A percentile compares a stretch with the other conserved stretches of the same genome.
Conservation (phyloP, 2,113 vertebrate species). For the Solea solea region DNA sequence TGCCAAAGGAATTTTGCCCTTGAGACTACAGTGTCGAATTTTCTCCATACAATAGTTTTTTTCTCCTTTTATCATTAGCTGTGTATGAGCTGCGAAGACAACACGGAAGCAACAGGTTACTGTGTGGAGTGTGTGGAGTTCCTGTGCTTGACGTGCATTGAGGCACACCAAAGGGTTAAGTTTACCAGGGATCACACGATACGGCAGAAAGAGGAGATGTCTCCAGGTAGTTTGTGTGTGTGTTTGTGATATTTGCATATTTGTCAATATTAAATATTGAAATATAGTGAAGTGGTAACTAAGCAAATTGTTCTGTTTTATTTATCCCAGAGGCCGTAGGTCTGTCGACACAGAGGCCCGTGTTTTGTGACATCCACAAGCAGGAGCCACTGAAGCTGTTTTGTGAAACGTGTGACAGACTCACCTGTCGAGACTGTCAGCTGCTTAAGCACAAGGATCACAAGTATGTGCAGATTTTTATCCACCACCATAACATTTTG, state of each 20-base stretch:
- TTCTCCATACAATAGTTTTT: neutral
- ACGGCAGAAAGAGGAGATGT: conserved; percentile 95
- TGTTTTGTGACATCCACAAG: conserved; percentile 96
- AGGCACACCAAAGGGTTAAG: conserved; percentile 97
- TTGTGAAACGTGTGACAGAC: conserved; percentile 96
- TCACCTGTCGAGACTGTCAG: conserved; percentile 97
- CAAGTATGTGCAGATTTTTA: conserved; percentile 82
- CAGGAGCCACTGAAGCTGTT: conserved; percentile 97
- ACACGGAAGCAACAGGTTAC: conserved; percentile 95
- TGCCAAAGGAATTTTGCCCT: no score
- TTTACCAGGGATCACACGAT: conserved; percentile 98
- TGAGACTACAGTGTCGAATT: neutral
- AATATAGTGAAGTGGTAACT: no score
- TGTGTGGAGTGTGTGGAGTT: conserved; percentile 98
- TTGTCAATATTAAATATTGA: no score
- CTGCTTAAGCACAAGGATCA: conserved; percentile 97
- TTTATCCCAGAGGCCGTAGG: conserved; percentile 86
- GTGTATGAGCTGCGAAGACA: conserved; percentile 98
- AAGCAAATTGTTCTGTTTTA: no score
- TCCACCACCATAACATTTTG: neutral
- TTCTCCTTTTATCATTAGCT: conserved; percentile 78
- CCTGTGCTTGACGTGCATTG: conserved; percentile 94
- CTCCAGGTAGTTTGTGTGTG: conserved; percentile 85
- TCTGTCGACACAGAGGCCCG: conserved; percentile 89
- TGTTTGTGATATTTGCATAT: no score